Evolutionary conservation across 2,797 vertebrate species (phyloP), one percentile per base, ranked within the genome.

Genomic region (Liparis tanakae): DNA sequence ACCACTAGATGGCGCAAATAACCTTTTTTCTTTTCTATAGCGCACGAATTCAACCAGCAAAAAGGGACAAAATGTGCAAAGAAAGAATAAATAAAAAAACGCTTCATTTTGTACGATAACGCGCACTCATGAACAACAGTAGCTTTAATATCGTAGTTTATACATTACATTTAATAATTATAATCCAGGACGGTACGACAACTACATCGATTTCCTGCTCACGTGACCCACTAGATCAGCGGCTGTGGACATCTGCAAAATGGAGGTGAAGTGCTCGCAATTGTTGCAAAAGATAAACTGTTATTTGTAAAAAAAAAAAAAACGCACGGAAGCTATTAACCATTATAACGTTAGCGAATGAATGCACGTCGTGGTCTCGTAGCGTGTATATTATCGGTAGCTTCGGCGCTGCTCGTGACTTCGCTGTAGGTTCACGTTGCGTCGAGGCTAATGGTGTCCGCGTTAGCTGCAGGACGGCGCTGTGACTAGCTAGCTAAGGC

Each of bases 181-280:
- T 44, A 25, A 34, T 22, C 3, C 14, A 17, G 8, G 20, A 43
- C n/a, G 30, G 12, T 36, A 46, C 18, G 55, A 59, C 22, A 18
- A 3, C 12, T 17, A 18, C 4, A 44, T 25, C 10, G 5, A 20
- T 17, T 46, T 36, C 41, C 6, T 17, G 0, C 22, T 92, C 91
- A 92, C 90, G 77, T 92, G 91, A 89, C 10, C 20, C 2, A 3
- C 18, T 41, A n/a, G n/a, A 0, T 41, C 81, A 58, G 46, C 55
- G 72, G 18, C 72, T 7, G 51, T 53, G 50, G 57, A 73, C 57
- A 57, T 74, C 88, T 84, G 90, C 85, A 88, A 93, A 88, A 96
- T 95, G 95, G 95, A 95, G 94, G 95, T 96, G 81, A 93, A 87
- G 12, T 13, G 17, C 36, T 4, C 12, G 4, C 7, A 44, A 78